Evolutionary conservation across 2,113 vertebrate species (phyloP).

Genomic region (human): DNA sequence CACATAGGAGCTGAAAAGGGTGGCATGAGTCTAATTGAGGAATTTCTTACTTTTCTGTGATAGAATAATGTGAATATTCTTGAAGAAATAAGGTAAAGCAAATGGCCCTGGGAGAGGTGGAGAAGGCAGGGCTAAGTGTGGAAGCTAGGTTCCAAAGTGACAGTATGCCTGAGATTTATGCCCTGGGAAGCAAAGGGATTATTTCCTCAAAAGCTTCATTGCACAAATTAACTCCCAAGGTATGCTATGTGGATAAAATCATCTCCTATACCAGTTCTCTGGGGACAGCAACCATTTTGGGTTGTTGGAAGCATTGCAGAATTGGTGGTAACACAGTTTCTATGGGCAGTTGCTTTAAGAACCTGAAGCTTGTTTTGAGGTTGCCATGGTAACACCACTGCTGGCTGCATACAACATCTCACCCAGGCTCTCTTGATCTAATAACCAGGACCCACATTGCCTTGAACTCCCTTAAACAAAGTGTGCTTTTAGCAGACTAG

Average conservation of each 20-base stretch:
- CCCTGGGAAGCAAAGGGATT: not conserved
- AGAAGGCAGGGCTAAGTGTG: not conserved
- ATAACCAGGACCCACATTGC: slow-evolving; percentile 59
- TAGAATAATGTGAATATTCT: not conserved
- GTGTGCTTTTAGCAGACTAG: slow-evolving; percentile 54
- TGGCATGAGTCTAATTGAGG: not conserved
- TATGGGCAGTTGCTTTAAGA: slow-evolving; percentile 35
- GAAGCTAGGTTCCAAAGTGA: not conserved
- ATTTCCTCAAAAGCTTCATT: not conserved
- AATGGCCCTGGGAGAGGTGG: not conserved
- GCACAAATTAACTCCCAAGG: not conserved
- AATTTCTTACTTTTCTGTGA: not conserved
- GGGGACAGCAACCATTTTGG: slow-evolving; percentile 42
- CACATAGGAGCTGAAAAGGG: not conserved
- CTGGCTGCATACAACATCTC: slow-evolving; percentile 32
- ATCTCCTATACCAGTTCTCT: not conserved
- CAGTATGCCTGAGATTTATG: slow-evolving; percentile 15
- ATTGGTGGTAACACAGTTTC: slow-evolving; percentile 63
- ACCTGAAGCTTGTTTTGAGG: slow-evolving; percentile 51
- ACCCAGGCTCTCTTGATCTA: slow-evolving; percentile 65
- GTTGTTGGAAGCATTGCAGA: slow-evolving; percentile 44
- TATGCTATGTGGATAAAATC: not conserved
- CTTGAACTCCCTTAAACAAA: slow-evolving; percentile 54
- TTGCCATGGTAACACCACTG: slow-evolving; percentile 77
- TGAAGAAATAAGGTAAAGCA: not conserved